A percentile compares a stretch with the other conserved stretches of the same genome.
phyloP scores from a whole-genome alignment of 2,888 invertebrate genomes.

The Craniophora ligustri region DNA sequence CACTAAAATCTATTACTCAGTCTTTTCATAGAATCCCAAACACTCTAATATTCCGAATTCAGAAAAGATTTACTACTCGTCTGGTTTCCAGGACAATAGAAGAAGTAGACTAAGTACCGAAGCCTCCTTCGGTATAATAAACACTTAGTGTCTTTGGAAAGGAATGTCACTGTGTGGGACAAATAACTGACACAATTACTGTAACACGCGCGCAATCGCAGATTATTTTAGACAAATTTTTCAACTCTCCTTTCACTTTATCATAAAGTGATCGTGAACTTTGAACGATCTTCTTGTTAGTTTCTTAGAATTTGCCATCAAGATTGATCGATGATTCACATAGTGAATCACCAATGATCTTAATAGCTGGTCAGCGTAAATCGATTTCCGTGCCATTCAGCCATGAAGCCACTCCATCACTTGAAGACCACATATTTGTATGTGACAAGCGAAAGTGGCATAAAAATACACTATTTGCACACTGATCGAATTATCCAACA shows the following conservation, averaged over 20 bases:
- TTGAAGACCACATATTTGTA: constrained; percentile 53
- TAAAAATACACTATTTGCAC: constrained; percentile 66
- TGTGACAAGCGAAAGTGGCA: constrained; percentile 74
- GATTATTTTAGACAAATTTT: too few relatives aligned
- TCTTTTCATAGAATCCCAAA: too few relatives aligned
- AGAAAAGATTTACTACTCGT: too few relatives aligned
- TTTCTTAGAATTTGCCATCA: constrained; percentile 60
- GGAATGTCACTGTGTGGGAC: too few relatives aligned
- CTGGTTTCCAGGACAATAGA: too few relatives aligned
- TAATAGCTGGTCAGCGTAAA: constrained; percentile 45
- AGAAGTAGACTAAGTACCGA: too few relatives aligned
- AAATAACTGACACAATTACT: too few relatives aligned
- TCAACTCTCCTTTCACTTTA: constrained; percentile 29
- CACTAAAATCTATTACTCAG: too few relatives aligned
- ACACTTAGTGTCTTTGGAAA: too few relatives aligned
- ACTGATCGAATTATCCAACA: constrained; percentile 69
- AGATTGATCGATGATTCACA: constrained; percentile 66
- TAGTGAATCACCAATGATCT: constrained; percentile 57
- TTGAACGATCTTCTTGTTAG: constrained; percentile 51
- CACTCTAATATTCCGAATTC: too few relatives aligned
- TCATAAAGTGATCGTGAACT: constrained; percentile 37
- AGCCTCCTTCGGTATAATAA: too few relatives aligned
- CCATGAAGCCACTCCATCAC: constrained; percentile 52
- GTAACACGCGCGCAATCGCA: too few relatives aligned
- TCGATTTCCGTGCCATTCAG: constrained; percentile 53